Evolutionary conservation across 2,888 invertebrate genomes (phyloP).

Genomic region (Harpalus rubripes): DNA sequence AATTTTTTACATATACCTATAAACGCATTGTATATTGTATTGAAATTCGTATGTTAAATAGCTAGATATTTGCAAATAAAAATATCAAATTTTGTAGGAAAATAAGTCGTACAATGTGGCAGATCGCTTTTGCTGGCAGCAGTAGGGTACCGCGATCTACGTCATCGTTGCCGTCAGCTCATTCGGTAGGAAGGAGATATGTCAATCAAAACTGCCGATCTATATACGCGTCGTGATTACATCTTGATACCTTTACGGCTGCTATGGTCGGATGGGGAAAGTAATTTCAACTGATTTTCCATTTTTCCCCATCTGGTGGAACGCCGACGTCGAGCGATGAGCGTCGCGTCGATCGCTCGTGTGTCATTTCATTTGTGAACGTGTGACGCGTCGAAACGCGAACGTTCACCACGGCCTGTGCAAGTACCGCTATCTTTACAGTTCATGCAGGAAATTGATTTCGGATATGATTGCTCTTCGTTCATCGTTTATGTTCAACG

Average conservation of each 20-base stretch:
- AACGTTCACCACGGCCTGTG: slow-evolving; percentile 14
- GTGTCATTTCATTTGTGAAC: slow-evolving; percentile 64
- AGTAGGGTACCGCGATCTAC: too few relatives aligned
- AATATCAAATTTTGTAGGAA: too few relatives aligned
- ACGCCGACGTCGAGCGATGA: not conserved
- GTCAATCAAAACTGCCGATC: slow-evolving; percentile 60
- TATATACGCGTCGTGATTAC: slow-evolving; percentile 55
- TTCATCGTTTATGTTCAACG: slow-evolving; percentile 51
- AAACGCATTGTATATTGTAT: too few relatives aligned
- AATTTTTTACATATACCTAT: too few relatives aligned
- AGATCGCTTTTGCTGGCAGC: too few relatives aligned
- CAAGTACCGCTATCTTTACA: slow-evolving; percentile 63
- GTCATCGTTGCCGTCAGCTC: slow-evolving; percentile 4
- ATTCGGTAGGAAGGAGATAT: slow-evolving; percentile 17
- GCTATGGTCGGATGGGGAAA: slow-evolving; percentile 59
- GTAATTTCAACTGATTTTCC: slow-evolving; percentile 61
- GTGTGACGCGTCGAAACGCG: slow-evolving; percentile 51
- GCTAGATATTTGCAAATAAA: too few relatives aligned
- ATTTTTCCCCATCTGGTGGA: slow-evolving; percentile 53
- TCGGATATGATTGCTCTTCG: slow-evolving; percentile 66
- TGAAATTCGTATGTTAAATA: too few relatives aligned
- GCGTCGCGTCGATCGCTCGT: slow-evolving; percentile 26
- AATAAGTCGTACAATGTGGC: too few relatives aligned
- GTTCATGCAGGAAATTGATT: slow-evolving; percentile 66
- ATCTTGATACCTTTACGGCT: slow-evolving; percentile 55